phyloP scores from a whole-genome alignment of 2,888 invertebrate species.

The Scaptomyza tumidula region DNA sequence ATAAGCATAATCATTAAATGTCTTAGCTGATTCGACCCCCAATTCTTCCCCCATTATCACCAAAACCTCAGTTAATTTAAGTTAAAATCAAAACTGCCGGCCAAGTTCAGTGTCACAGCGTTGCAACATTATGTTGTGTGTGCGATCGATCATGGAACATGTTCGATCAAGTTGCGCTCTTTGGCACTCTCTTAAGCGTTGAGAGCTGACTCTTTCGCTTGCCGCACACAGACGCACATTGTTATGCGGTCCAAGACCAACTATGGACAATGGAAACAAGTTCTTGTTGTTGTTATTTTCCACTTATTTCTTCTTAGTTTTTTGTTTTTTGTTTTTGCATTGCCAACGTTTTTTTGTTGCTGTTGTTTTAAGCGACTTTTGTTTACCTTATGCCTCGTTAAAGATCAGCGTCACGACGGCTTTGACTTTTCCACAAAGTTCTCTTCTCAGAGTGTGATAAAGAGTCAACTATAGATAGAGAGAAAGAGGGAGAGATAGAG shows the following conservation, averaged over 20 bases:
- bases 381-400: constrained; percentile 74
- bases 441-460: constrained; percentile 13
- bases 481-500: constrained; percentile 2
- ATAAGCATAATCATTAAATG: constrained; percentile 2
- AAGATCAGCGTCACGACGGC: constrained; percentile 50
- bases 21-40: background rate
- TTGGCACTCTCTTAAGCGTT: constrained; percentile 45
- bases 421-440: constrained; percentile 31
- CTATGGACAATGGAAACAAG: constrained; percentile 75
- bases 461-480: background rate
- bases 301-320: constrained; percentile 23
- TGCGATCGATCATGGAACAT: constrained; percentile 37
- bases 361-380: constrained; percentile 67
- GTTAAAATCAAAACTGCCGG: constrained; percentile 4
- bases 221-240: constrained; percentile 20
- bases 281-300: constrained; percentile 53
- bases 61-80: constrained; percentile 16
- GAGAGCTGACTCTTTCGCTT: constrained; percentile 17
- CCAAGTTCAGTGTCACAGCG: constrained; percentile 71
- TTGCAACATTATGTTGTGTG: constrained; percentile 39
- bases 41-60: background rate
- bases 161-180: constrained; percentile 44
- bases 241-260: constrained; percentile 53
- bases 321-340: constrained; percentile 33
- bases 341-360: constrained; percentile 39